phyloP scores from a whole-genome alignment of 2,113 vertebrate species.

The Lates calcarifer region DNA sequence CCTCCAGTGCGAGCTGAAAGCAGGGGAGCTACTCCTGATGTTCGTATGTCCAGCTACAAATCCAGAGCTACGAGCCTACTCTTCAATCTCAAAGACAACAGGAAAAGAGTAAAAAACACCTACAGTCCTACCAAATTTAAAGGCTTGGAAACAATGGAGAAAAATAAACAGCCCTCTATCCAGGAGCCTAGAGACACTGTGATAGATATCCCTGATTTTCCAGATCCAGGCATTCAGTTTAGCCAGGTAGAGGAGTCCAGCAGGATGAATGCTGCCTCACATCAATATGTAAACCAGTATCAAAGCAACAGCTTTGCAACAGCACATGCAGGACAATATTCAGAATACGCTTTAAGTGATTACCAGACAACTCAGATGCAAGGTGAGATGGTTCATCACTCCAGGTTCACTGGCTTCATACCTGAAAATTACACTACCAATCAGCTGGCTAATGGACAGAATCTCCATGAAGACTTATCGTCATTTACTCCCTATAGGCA shows the following conservation, averaged over 20 bases:
- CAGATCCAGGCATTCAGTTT: conserved; percentile 52
- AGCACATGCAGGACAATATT: conserved; percentile 46
- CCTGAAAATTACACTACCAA: conserved; percentile 56
- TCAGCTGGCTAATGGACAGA: conserved; percentile 73
- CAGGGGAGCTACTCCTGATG: conserved; percentile 74
- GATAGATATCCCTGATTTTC: conserved; percentile 73
- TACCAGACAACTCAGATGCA: conserved; percentile 71
- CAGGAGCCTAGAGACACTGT: conserved; percentile 79
- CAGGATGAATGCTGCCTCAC: conserved; percentile 22
- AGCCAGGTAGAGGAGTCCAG: conserved; percentile 43
- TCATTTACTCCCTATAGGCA: conserved; percentile 62
- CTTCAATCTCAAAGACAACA: conserved; percentile 95
- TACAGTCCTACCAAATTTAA: conserved; percentile 89
- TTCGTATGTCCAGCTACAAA: conserved; percentile 85
- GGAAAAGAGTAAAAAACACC: conserved; percentile 93
- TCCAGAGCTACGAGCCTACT: conserved; percentile 91
- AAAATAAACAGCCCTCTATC: conserved; percentile 66
- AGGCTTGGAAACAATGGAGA: conserved; percentile 81
- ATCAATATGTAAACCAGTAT: conserved; percentile 56
- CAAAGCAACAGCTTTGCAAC: conserved; percentile 44
- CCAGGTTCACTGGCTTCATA: conserved; percentile 60
- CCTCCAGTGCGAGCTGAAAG: conserved; percentile 76
- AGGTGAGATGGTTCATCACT: conserved; percentile 57
- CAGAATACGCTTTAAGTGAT: conserved; percentile 60
- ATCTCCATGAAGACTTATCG: conserved; percentile 59